Conservation (phyloP, 2,888 invertebrate genomes). For the Oscheius sp. region DNA sequence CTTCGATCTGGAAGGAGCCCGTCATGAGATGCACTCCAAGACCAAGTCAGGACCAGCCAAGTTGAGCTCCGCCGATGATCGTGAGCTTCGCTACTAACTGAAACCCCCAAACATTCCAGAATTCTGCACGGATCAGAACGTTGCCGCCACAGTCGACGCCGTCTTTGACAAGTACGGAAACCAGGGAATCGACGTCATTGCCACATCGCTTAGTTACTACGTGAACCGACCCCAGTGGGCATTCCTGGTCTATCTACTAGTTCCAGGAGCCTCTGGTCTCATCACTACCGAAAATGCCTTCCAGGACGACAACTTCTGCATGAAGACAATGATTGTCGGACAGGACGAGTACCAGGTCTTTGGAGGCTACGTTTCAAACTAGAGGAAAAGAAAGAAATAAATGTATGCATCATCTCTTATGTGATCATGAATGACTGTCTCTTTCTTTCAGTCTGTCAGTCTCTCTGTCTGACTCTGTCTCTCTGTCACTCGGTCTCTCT, state of each 20-base stretch:
- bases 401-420: too few species aligned
- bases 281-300: constrained; percentile 46
- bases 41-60: constrained; percentile 2
- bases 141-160: constrained; percentile 44
- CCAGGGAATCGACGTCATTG: constrained; percentile 41
- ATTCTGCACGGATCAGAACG: constrained; percentile 48
- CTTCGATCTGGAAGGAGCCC: constrained; percentile 11
- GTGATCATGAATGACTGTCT: too few species aligned
- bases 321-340: constrained; percentile 40
- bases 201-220: constrained; percentile 46
- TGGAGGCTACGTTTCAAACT: constrained; percentile 13
- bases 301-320: constrained; percentile 51
- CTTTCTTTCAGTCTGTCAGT: too few species aligned
- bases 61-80: constrained; percentile 2
- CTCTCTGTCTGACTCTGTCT: too few species aligned
- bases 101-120: constrained; percentile 33
- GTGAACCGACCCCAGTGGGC: constrained; percentile 59
- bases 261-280: constrained; percentile 39
- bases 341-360: constrained; percentile 15
- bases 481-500: too few species aligned
- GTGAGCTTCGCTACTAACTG: not conserved
- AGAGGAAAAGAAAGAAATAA: constrained; percentile 1
- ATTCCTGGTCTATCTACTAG: constrained; percentile 51
- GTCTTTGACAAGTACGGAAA: constrained; percentile 44
- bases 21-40: not conserved